These are phyloP conservation scores for Platycheirus albimanus DNA, from an alignment of 2,888 invertebrate genomes.

Conservation along the genomic window DNA sequence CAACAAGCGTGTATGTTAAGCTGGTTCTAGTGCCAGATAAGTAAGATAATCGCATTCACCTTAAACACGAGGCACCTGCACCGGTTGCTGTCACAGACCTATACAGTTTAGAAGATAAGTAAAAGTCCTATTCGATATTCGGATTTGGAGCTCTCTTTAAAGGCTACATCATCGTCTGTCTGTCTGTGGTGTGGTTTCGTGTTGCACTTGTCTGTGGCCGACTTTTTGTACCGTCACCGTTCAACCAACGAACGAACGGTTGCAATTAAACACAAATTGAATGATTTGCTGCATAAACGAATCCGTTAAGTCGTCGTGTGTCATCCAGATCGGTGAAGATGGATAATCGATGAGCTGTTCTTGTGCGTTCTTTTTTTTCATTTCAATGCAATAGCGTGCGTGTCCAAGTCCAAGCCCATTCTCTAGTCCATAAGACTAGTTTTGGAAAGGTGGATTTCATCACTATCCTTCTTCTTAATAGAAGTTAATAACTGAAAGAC, in stretches of 20 bases:
- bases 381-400: conserved; percentile 8
- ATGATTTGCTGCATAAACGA: conserved; percentile 72
- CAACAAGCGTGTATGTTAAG: conserved; percentile 60
- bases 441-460: no score
- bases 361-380: conserved; percentile 13
- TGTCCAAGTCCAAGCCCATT: no score
- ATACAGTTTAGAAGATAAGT: conserved; percentile 44
- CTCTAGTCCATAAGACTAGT: no score
- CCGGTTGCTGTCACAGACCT: conserved; percentile 42
- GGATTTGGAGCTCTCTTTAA: neutral
- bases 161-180: conserved; percentile 8
- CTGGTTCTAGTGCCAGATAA: conserved; percentile 57
- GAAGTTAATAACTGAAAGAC: no score
- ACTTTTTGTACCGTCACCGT: conserved; percentile 7
- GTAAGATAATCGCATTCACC: conserved; percentile 71
- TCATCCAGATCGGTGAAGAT: conserved; percentile 44
- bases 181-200: no score
- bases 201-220: neutral
- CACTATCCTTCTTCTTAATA: no score
- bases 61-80: conserved; percentile 59
- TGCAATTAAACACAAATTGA: conserved; percentile 74
- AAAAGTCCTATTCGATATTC: conserved; percentile 46
- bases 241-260: no score
- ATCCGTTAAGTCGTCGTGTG: conserved; percentile 70
- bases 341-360: conserved; percentile 51